Evolutionary conservation across 1,140 invertebrate genomes (phyloP), one percentile per base, ranked within the genome.

Genomic region (Tetramorium alpestre): DNA sequence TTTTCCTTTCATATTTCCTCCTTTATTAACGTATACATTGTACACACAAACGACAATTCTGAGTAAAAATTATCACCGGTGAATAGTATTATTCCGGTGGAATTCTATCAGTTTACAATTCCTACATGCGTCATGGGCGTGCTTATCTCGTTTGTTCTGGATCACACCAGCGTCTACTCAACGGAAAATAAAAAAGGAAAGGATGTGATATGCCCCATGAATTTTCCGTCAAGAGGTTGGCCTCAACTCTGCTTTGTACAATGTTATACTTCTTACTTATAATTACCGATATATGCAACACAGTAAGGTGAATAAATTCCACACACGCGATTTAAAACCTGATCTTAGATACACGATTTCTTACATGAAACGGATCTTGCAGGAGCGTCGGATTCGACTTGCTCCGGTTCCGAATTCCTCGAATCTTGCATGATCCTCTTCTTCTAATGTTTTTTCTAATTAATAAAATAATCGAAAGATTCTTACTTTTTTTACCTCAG

Each of bases 91-190:
- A 65, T 38, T 41, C 7, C 69, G 13, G 4, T 28, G 41, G 25
- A 41, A 44, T 60, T 75, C 41, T 56, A 28, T 47, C n/a, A 70
- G 78, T 70, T 13, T 56, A 75, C 69, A 49, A 84, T 75, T 84
- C 28, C 25, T 73, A 56, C 44, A 58, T 47, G 54, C 38, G 65
- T 73, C 80, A 60, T 38, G 44, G n/a, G 49, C 13, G n/a, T 60
- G 80, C 54, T 81, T 84, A 84, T 84, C 80, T 75, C 41, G 13
- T 84, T 84, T 84, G 41, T 73, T 44, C 80, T 75, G 69, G 69
- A 73, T 82, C 47, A 58, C 22, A 60, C 4, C 11, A 6, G 11
- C 25, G 54, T 60, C 41, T 47, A 22, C 54, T 73, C 33, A 18
- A 22, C 41, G 25, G 16, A 47, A 75, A 58, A 33, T 38, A 47